Evolutionary conservation across 2,113 vertebrate species (phyloP).

Genomic region (Orientallactaga bullata): DNA sequence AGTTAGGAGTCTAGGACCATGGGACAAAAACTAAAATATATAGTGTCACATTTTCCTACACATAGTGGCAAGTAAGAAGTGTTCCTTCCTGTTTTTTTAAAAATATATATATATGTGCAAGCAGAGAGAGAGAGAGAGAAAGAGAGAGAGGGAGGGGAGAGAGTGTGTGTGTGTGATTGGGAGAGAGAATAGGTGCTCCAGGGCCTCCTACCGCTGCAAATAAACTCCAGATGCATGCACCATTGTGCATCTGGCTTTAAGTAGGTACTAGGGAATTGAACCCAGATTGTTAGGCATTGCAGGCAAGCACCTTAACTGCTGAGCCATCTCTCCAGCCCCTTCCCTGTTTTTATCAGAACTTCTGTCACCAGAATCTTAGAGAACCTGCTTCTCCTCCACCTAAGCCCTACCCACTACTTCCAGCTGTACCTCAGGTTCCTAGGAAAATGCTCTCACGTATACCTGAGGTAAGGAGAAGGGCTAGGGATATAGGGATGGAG

Average conservation of each 20-base stretch:
- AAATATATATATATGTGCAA: too few species aligned
- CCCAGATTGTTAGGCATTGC: too few species aligned
- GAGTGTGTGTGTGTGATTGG: too few species aligned
- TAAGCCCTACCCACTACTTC: neutral
- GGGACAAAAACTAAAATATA: neutral
- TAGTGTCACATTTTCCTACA: neutral
- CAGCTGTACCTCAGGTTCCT: neutral
- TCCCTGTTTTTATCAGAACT: conserved; percentile 29
- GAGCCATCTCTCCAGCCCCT: neutral
- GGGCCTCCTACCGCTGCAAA: too few species aligned
- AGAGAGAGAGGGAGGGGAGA: too few species aligned
- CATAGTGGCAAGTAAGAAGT: neutral
- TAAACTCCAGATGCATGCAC: too few species aligned
- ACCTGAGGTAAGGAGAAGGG: neutral
- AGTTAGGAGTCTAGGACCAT: neutral
- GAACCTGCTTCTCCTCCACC: neutral
- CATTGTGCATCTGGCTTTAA: too few species aligned
- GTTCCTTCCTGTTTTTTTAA: neutral
- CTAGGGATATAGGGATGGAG: neutral
- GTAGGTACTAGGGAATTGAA: too few species aligned
- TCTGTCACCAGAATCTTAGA: neutral
- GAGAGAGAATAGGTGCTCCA: too few species aligned
- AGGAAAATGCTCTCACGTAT: neutral
- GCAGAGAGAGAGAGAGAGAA: too few species aligned
- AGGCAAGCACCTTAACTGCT: too few species aligned